Percentiles rank a stretch among this genome's conserved stretches.
Conservation (phyloP, 1,140 invertebrate species). For the Agrypnia vestita region DNA sequence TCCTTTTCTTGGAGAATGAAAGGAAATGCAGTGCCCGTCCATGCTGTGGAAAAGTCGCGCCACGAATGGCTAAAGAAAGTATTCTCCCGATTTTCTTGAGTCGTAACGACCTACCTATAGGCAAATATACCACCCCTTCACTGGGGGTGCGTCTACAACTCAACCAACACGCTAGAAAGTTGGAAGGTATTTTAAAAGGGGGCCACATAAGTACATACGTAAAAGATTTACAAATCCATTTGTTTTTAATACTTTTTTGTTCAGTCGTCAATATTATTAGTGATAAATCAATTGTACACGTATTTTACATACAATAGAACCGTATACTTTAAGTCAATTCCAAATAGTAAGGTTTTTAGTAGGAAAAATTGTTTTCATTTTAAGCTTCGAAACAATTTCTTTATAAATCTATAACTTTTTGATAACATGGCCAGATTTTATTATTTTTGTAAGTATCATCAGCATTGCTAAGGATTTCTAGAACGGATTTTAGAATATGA, state of each 20-base stretch:
- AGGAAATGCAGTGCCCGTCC: constrained; percentile 50
- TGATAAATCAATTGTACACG: too few relatives aligned
- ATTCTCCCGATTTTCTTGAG: constrained; percentile 58
- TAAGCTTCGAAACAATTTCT: not conserved
- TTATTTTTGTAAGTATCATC: constrained; percentile 1
- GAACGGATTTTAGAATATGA: constrained; percentile 57
- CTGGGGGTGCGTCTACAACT: constrained; percentile 13
- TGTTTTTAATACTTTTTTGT: constrained; percentile 1
- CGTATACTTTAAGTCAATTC: constrained; percentile 1
- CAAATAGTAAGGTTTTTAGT: constrained; percentile 6
- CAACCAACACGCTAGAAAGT: not conserved
- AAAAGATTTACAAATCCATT: not conserved
- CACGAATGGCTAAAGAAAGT: constrained; percentile 61
- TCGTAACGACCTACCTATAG: constrained; percentile 52
- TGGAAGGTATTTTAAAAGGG: constrained; percentile 1
- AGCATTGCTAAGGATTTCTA: constrained; percentile 27
- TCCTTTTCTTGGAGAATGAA: constrained; percentile 5
- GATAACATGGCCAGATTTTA: constrained; percentile 9
- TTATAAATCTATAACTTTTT: constrained; percentile 2
- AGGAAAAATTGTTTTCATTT: constrained; percentile 3
- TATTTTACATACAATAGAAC: not conserved
- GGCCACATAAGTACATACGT: not conserved
- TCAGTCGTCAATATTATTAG: not conserved
- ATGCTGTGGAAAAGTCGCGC: constrained; percentile 58
- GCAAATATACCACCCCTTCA: constrained; percentile 45